A percentile compares a stretch with the other conserved stretches of the same genome.
Evolutionary conservation across 2,888 invertebrate species (phyloP).

Genomic region (Tuberolachnus salignus): DNA sequence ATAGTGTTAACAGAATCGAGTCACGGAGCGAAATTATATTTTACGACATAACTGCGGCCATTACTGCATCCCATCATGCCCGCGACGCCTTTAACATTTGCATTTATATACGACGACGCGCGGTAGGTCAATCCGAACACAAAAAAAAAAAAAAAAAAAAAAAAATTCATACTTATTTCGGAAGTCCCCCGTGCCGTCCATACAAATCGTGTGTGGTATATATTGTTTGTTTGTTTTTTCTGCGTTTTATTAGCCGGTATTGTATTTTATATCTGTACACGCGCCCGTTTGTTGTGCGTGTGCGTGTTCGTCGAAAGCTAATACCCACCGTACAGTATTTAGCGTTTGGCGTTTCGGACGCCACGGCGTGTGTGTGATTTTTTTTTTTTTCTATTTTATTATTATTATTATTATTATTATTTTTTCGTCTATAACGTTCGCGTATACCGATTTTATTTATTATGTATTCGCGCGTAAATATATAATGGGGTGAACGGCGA

Average conservation of each 20-base stretch:
- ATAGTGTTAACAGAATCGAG: constrained; percentile 39
- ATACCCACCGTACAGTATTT: too few species aligned
- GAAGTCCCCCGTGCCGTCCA: constrained; percentile 35
- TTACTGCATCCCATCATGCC: constrained; percentile 47
- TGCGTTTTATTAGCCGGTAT: neutral
- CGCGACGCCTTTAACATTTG: constrained; percentile 36
- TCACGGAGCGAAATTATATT: constrained; percentile 46
- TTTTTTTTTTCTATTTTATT: neutral
- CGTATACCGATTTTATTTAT: neutral
- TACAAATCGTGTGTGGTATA: constrained; percentile 35
- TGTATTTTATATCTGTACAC: too few species aligned
- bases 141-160: too few species aligned
- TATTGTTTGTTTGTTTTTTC: neutral
- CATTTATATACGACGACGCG: constrained; percentile 19
- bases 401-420: neutral
- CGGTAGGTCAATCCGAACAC: constrained; percentile 37
- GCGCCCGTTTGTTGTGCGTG: too few species aligned
- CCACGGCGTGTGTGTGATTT: neutral
- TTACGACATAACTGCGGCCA: constrained; percentile 28
- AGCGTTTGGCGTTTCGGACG: too few species aligned
- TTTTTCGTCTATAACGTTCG: neutral
- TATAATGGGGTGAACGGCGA: neutral
- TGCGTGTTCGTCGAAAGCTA: too few species aligned
- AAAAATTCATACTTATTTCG: constrained; percentile 29
- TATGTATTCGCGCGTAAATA: neutral